Evolutionary conservation across 2,113 vertebrate species (phyloP).

Genomic region (Silurus asotus): DNA sequence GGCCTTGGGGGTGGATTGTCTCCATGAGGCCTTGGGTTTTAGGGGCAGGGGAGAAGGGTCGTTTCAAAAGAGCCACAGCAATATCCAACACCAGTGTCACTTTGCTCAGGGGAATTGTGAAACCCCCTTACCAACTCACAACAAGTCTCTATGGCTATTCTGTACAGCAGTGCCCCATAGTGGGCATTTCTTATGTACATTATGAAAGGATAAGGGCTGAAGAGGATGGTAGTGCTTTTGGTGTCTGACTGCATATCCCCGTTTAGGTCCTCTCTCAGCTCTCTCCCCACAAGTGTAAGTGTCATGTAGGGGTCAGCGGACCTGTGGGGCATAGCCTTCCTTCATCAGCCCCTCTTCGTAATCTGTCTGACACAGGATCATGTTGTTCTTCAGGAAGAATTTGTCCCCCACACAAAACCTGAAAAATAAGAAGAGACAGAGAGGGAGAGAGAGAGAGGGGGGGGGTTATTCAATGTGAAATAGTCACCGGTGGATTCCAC

Average conservation of each 20-base stretch:
- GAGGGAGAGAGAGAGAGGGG: slow-evolving; percentile 10
- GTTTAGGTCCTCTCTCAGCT: slow-evolving; percentile 55
- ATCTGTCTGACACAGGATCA: slow-evolving; percentile 99
- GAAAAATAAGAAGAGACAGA: slow-evolving; percentile 55
- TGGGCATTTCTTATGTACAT: slow-evolving; percentile 66
- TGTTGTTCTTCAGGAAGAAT: slow-evolving; percentile 99
- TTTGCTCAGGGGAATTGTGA: slow-evolving; percentile 36
- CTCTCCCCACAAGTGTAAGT: slow-evolving; percentile 16
- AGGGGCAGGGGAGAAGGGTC: slow-evolving; percentile 47
- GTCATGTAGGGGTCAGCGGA: slow-evolving; percentile 80
- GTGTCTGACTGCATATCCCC: slow-evolving; percentile 71
- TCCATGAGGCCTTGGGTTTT: slow-evolving; percentile 50
- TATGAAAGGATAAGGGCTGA: slow-evolving; percentile 66
- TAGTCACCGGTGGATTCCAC: slow-evolving; percentile 30
- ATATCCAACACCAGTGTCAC: slow-evolving; percentile 40
- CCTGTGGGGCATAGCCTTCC: slow-evolving; percentile 94
- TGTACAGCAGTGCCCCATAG: slow-evolving; percentile 80
- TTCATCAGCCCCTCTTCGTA: slow-evolving; percentile 99
- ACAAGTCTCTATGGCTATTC: slow-evolving; percentile 82
- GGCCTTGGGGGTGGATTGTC: slow-evolving; percentile 44
- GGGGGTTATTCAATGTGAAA: slow-evolving; percentile 24
- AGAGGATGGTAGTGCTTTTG: slow-evolving; percentile 82
- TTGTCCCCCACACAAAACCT: slow-evolving; percentile 99
- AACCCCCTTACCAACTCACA: slow-evolving; percentile 39
- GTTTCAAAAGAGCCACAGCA: slow-evolving; percentile 54